These are phyloP conservation scores for Gerris buenoi DNA, from an alignment of 1,140 invertebrate genomes.

Conservation along the genomic window DNA sequence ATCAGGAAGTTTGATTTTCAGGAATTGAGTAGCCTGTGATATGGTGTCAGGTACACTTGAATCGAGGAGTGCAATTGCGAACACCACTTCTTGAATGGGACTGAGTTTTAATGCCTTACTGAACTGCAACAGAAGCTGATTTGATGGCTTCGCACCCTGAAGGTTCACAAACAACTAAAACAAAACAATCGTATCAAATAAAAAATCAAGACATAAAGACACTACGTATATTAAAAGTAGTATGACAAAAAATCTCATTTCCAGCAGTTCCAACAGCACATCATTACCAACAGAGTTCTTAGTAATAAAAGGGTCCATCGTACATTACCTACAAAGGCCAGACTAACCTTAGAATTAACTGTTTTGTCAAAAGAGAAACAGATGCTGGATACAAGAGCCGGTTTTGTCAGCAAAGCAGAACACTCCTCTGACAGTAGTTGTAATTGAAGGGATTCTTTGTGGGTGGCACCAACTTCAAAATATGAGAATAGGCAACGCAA, in stretches of 20 bases:
- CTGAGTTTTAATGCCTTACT: constrained; percentile 69
- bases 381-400: constrained; percentile 55
- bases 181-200: no score
- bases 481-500: constrained; percentile 69
- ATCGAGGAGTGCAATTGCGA: constrained; percentile 66
- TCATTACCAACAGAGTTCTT: no score
- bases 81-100: constrained; percentile 73
- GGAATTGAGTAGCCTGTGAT: constrained; percentile 52
- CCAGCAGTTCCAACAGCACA: no score
- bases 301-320: no score
- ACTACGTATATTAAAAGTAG: no score
- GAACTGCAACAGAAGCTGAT: constrained; percentile 63
- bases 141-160: constrained; percentile 39
- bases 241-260: no score
- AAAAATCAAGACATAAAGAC: no score
- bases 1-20: constrained; percentile 67
- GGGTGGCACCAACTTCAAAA: constrained; percentile 40
- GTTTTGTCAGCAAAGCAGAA: constrained; percentile 51
- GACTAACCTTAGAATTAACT: constrained; percentile 33
- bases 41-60: constrained; percentile 60
- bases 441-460: constrained; percentile 43
- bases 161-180: constrained; percentile 23
- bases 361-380: constrained; percentile 65
- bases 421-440: constrained; percentile 61
- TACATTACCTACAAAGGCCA: no score